phyloP scores from a whole-genome alignment of 2,113 vertebrate genomes.

The Prolemur simus region DNA sequence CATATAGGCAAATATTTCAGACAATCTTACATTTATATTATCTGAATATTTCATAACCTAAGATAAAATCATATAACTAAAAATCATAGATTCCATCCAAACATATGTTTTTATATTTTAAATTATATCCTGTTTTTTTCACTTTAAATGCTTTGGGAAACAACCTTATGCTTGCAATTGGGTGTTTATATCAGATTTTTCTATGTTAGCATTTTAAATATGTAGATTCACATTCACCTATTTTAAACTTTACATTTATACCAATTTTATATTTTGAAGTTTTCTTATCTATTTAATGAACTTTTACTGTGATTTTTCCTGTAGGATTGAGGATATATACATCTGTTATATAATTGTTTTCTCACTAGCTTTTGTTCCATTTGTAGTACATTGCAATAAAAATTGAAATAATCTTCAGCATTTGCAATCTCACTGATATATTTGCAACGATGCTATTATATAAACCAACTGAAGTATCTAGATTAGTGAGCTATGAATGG shows the following conservation, averaged over 20 bases:
- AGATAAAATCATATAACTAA: constrained; percentile 2
- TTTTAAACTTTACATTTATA: constrained; percentile 39
- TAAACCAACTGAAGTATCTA: constrained; percentile 48
- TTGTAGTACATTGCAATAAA: constrained; percentile 41
- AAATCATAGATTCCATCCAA: neutral
- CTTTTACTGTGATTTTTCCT: constrained; percentile 52
- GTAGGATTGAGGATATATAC: neutral
- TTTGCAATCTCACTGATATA: constrained; percentile 44
- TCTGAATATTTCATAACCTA: neutral
- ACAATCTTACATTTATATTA: constrained; percentile 10
- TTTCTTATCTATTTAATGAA: constrained; percentile 46
- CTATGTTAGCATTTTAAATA: constrained; percentile 18
- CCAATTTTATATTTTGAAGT: constrained; percentile 9
- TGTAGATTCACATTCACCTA: neutral
- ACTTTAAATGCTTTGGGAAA: constrained; percentile 22
- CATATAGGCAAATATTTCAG: neutral
- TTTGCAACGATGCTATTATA: constrained; percentile 33
- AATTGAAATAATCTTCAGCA: constrained; percentile 58
- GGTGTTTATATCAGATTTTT: neutral
- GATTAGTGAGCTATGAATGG: neutral
- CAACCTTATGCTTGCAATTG: neutral
- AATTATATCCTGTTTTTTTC: neutral
- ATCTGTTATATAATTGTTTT: constrained; percentile 59
- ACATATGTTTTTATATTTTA: neutral
- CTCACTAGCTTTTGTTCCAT: constrained; percentile 39